Percentiles rank a stretch among this genome's conserved stretches.
phyloP scores from a whole-genome alignment of 2,888 invertebrate genomes.

The Chironomus riparius region DNA sequence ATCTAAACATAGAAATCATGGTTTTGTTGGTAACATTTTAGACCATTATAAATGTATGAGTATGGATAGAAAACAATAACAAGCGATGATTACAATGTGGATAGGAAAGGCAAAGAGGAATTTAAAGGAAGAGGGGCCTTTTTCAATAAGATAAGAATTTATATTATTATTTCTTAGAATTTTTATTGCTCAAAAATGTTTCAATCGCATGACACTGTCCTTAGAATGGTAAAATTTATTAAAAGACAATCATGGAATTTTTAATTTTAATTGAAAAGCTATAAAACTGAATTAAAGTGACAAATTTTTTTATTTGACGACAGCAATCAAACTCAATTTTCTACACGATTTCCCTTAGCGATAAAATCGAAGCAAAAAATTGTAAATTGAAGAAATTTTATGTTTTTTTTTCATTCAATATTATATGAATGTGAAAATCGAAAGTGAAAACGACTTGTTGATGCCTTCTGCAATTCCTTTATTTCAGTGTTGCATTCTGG shows the following conservation, averaged over 20 bases:
- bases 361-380: too few relatives aligned
- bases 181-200: neutral
- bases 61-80: neutral
- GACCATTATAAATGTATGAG: neutral
- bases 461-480: neutral
- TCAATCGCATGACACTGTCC: neutral
- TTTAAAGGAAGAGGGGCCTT: neutral
- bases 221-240: neutral
- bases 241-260: neutral
- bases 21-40: neutral
- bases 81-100: neutral
- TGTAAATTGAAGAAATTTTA: neutral
- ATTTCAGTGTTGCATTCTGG: too few relatives aligned
- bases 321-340: too few relatives aligned
- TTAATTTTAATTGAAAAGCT: neutral
- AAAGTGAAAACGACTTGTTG: slow-evolving; percentile 4
- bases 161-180: too few relatives aligned
- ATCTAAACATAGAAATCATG: neutral
- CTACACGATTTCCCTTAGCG: too few relatives aligned
- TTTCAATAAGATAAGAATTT: neutral
- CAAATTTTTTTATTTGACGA: neutral
- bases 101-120: neutral
- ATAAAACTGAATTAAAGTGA: too few relatives aligned
- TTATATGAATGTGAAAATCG: neutral
- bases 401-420: neutral